These are phyloP conservation scores for Sapajus apella DNA, from an alignment of 2,113 vertebrate genomes.

Conservation along the genomic window DNA sequence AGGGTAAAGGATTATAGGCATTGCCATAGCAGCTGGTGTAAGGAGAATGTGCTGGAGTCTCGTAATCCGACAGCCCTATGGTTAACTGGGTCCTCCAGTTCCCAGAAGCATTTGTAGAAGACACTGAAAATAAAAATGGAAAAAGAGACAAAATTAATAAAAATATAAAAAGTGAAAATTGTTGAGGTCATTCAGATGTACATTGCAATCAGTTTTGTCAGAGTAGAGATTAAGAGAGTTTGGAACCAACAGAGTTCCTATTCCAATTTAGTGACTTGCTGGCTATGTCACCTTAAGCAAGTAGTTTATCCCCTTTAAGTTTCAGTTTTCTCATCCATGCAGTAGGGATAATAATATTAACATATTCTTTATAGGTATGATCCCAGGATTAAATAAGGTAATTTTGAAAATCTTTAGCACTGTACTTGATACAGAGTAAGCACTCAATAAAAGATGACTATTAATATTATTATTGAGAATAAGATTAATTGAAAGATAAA, in stretches of 20 bases:
- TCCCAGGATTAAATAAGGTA: not conserved
- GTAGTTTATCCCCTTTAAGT: not conserved
- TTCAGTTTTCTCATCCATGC: not conserved
- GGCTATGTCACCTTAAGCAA: not conserved
- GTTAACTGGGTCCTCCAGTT: conserved; percentile 90
- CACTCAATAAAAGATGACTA: not conserved
- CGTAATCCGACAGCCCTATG: conserved; percentile 86
- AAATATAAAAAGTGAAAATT: not conserved
- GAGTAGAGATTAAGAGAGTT: not conserved
- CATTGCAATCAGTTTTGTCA: not conserved
- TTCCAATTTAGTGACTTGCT: not conserved
- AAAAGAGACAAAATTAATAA: not conserved
- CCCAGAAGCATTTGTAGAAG: conserved; percentile 86
- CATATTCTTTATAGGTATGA: not conserved
- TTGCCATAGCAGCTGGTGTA: conserved; percentile 88
- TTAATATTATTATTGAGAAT: not conserved
- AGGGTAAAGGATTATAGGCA: conserved; percentile 86
- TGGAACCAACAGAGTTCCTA: not conserved
- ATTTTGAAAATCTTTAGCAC: not conserved
- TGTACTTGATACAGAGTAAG: not conserved
- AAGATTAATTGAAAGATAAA: not conserved
- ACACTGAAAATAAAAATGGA: conserved; percentile 83
- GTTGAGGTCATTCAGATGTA: not conserved
- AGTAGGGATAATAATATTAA: not conserved
- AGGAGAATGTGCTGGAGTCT: conserved; percentile 85